Conservation (phyloP, 64 coral and sea anemone genomes). For the Actinia tenebrosa region DNA sequence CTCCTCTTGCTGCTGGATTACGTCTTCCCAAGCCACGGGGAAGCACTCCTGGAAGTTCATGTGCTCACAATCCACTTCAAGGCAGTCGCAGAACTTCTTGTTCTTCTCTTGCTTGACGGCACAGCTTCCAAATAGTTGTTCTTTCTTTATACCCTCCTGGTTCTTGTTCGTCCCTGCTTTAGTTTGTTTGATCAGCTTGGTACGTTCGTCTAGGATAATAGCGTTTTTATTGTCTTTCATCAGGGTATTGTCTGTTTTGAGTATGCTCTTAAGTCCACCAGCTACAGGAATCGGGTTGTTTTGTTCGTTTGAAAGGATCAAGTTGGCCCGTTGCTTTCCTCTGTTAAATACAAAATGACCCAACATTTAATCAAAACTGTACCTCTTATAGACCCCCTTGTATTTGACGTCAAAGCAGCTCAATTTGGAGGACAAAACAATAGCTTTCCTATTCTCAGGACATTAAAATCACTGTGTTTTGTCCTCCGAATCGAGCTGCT, state of each 20-base stretch:
- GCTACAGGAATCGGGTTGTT: slow-evolving; percentile 46
- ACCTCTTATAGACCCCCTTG: too few species aligned
- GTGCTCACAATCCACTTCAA: slow-evolving; percentile 80
- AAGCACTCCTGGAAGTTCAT: slow-evolving; percentile 86
- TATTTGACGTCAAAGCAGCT: too few species aligned
- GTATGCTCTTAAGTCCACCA: slow-evolving; percentile 43
- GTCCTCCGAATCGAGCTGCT: too few species aligned
- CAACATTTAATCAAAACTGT: background rate
- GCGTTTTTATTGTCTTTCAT: slow-evolving; percentile 36
- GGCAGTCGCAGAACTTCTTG: slow-evolving; percentile 66
- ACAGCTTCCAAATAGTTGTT: slow-evolving; percentile 6
- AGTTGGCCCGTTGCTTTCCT: slow-evolving; percentile 13
- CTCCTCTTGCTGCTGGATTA: slow-evolving; percentile 62
- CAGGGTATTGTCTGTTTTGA: slow-evolving; percentile 45
- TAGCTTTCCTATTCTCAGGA: too few species aligned
- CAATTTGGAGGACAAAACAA: too few species aligned
- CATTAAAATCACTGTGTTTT: too few species aligned
- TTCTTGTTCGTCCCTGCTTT: background rate
- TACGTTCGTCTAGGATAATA: slow-evolving; percentile 76
- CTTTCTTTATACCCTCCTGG: background rate
- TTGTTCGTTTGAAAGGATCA: slow-evolving; percentile 65
- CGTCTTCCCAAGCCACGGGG: slow-evolving; percentile 75
- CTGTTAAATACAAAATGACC: slow-evolving; percentile 11
- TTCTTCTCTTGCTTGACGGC: background rate
- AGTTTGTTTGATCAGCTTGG: slow-evolving; percentile 39